Base-by-base conservation (phyloP, 2,113 vertebrate genomes). In the Vanacampus margaritifer region DNA sequence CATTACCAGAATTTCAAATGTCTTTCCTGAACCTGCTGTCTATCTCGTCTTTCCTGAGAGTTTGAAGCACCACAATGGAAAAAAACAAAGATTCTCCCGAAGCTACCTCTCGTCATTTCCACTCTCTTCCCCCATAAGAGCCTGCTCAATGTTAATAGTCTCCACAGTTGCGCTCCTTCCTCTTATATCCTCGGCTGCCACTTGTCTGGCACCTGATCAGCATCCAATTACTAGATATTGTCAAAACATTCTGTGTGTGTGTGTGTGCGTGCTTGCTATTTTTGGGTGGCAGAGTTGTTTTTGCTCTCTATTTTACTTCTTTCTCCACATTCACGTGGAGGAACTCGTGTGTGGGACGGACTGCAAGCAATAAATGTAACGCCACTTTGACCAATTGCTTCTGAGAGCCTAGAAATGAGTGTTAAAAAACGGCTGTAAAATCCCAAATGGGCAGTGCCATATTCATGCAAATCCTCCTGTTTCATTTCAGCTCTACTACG, bases 121-220 rank as follows among this genome's bases (percentile, higher is more conserved):
- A n/a, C 57, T 32, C 8, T 36, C 48, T 54, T 23, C 51, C 54
- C 6, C 16, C 28, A 2, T 23, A 26, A 68, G 17, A 8, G 56
- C 32, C 32, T 61, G 56, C 57, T 75, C 51, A 54, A 46, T 48
- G 73, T 75, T 61, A 73, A 79, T 71, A 69, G 61, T 41, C 46
- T 17, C 0, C 35, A 26, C 73, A n/a, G n/a, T 73, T 26, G 72
- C 64, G 66, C 65, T 68, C 59, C 19, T 64, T 63, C 12, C 53
- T 59, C 45, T 69, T 69, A 24, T 76, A 66, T 76, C 69, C 39
- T 70, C 19, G 13, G 11, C 51, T 59, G 8, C 68, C 67, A 69
- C 65, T 79, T 54, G 54, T 63, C 63, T 84, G 53, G 51, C 24
- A 17, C 65, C 48, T 35, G 50, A 71, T 65, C 64, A 36, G 59